Percentiles rank a stretch among this genome's conserved stretches.
These are phyloP conservation scores for Daboia siamensis DNA, from an alignment of 2,113 vertebrate species.

Conservation along the genomic window DNA sequence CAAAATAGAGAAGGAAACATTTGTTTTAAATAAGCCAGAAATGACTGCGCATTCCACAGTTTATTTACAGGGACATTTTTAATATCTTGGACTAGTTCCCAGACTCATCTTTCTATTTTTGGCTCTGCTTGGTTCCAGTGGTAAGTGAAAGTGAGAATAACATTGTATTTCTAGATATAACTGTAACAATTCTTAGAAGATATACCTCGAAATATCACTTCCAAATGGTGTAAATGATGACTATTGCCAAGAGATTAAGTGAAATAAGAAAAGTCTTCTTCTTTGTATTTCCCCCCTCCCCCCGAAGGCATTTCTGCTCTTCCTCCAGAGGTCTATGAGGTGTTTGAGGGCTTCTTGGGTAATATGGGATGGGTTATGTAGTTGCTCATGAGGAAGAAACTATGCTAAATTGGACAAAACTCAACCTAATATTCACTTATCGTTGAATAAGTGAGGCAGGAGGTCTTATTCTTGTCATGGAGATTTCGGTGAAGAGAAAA, in stretches of 20 bases:
- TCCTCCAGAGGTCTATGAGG: background rate
- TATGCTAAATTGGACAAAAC: background rate
- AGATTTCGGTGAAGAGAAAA: background rate
- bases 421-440: background rate
- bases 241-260: background rate
- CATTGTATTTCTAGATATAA: constrained; percentile 19
- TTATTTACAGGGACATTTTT: accelerated
- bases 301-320: background rate
- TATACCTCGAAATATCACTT: background rate
- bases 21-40: accelerated
- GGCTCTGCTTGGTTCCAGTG: constrained; percentile 13
- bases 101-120: constrained; percentile 4
- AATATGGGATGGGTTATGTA: background rate
- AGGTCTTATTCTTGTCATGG: background rate
- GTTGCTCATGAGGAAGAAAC: background rate
- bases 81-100: background rate
- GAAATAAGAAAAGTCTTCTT: background rate
- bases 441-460: background rate
- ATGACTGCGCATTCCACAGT: background rate
- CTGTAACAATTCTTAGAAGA: background rate
- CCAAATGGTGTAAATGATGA: background rate
- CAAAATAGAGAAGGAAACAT: background rate
- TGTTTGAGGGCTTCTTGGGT: background rate
- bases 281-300: background rate
- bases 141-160: constrained; percentile 17